Base-by-base conservation (phyloP, 2,888 invertebrate genomes). In the Watsonalla cultraria region DNA sequence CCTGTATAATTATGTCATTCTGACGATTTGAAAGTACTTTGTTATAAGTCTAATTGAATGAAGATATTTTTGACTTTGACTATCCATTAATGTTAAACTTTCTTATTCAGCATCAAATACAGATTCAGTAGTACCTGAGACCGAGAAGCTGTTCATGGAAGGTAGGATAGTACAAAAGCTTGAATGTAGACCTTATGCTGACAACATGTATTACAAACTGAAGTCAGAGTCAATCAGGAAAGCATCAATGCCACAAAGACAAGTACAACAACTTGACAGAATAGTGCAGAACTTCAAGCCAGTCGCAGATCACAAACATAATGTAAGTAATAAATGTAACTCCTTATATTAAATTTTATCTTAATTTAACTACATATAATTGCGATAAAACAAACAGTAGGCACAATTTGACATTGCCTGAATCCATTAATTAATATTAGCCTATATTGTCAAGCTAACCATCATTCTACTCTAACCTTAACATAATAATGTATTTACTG, bases 131-230 rank as follows among this genome's bases (percentile, higher is more conserved):
- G 90, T 94, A 47, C 95, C 95, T 45, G 96, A 96, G 83, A 91
- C 93, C 42, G 97, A 97, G 70, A 97, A 97, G 76, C 89, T 98
- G 5, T 94, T 93, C 59, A 95, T 99, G 93, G 98, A 98, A 86
- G 99, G 99, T 0, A 94, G 96, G 77, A 98, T 99, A 70, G 97
- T 97, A n/a, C 98, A 98, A 80, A 96, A 98, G 80, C 91, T 98
- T 39, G 99, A 99, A 86, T 99, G 98, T 80, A 93, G 96, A 48
- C 98, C 98, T 0, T 94, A 95, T 76, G 96, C 96, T 35, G 97
- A 98, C 76, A 94, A 91, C 58, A 95, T 94, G 72, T 99, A 99
- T 78, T 97, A 98, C 94, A 95, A 95, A 80, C 85, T 98, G 5
- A 99, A 99, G 85, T 92, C 95, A 64, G 95, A 97, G 68, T 96